Conservation (phyloP, 2,888 invertebrate species). For the Eristalis intricaria region DNA sequence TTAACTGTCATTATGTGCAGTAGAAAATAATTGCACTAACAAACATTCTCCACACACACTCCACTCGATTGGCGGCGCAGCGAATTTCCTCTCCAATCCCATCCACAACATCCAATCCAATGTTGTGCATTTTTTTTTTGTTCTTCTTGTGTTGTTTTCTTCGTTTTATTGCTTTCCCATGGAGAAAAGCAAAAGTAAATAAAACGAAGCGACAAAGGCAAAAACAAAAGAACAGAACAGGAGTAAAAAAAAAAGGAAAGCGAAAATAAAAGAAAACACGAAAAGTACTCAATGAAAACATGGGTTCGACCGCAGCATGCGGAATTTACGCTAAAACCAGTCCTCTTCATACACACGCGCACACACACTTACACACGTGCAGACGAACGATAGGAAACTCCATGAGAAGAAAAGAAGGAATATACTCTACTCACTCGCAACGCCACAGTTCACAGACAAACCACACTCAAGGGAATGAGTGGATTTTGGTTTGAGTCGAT, state of each 20-base stretch:
- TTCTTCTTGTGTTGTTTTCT: too few relatives aligned
- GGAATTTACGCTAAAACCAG: neutral
- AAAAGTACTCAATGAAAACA: constrained; percentile 60
- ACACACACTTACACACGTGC: neutral
- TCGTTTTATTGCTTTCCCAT: neutral
- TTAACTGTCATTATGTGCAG: constrained; percentile 43
- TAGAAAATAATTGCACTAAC: constrained; percentile 24
- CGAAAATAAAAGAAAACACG: neutral
- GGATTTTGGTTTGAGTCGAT: neutral
- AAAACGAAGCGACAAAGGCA: neutral
- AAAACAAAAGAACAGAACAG: constrained; percentile 22
- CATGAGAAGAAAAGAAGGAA: neutral
- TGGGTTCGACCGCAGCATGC: neutral
- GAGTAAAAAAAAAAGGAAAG: constrained; percentile 15
- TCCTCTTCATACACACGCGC: neutral
- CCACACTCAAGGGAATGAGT: neutral
- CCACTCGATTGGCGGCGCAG: neutral
- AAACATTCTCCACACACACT: neutral
- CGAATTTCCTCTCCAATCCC: neutral
- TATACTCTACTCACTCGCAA: neutral
- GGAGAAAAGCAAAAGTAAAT: constrained; percentile 21
- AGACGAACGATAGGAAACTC: neutral
- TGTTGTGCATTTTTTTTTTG: neutral
- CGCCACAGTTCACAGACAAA: too few relatives aligned
- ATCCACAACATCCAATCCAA: neutral